Evolutionary conservation across 1,140 invertebrate genomes (phyloP).

Genomic region (Mycetomoellerius zeteki): DNA sequence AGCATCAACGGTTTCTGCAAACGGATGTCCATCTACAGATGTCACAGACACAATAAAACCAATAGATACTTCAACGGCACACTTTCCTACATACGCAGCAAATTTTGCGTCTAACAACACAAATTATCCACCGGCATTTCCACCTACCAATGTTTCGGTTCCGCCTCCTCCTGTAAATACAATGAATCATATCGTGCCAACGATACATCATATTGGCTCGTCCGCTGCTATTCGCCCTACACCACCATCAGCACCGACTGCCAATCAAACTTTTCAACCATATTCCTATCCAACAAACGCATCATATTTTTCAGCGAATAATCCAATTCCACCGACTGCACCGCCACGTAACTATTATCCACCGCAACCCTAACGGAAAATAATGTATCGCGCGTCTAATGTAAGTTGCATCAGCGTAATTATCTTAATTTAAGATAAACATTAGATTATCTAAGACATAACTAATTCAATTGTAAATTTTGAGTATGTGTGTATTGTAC

Average conservation of each 20-base stretch:
- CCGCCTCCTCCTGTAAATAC: slow-evolving; percentile 84
- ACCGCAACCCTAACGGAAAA: slow-evolving; percentile 79
- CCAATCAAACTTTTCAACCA: slow-evolving; percentile 80
- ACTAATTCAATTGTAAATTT: slow-evolving; percentile 66
- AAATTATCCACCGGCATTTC: slow-evolving; percentile 83
- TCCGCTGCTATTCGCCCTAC: slow-evolving; percentile 78
- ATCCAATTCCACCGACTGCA: slow-evolving; percentile 79
- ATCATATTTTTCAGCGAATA: slow-evolving; percentile 80
- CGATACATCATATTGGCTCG: slow-evolving; percentile 81
- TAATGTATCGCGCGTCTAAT: slow-evolving; percentile 4
- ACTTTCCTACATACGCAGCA: slow-evolving; percentile 80
- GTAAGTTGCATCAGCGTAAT: background rate
- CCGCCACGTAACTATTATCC: slow-evolving; percentile 82
- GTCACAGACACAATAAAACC: slow-evolving; percentile 77
- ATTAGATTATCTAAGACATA: slow-evolving; percentile 4
- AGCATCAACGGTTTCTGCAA: slow-evolving; percentile 73
- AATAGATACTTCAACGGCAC: slow-evolving; percentile 77
- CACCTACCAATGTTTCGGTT: slow-evolving; percentile 83
- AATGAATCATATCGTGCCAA: slow-evolving; percentile 84
- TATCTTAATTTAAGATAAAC: slow-evolving; percentile 50
- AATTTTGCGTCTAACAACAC: slow-evolving; percentile 76
- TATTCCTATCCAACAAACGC: slow-evolving; percentile 82
- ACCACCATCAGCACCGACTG: slow-evolving; percentile 74
- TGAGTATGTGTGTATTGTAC: slow-evolving; percentile 6
- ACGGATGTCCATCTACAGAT: slow-evolving; percentile 81